Conservation (phyloP, 2,888 invertebrate species). For the Cataglyphis albicans region DNA sequence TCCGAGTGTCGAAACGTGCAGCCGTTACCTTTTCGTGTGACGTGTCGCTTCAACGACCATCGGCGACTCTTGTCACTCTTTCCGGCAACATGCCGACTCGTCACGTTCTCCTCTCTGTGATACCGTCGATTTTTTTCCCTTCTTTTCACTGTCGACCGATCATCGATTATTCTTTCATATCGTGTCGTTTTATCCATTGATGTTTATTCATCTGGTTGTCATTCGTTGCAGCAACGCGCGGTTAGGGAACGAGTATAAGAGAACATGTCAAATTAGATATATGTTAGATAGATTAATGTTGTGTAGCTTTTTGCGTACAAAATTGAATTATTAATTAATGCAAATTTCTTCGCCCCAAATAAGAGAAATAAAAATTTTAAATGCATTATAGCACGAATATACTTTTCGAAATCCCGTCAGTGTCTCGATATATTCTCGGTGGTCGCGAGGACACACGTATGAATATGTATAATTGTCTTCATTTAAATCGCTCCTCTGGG, state of each 20-base stretch:
- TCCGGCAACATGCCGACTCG: constrained; percentile 9
- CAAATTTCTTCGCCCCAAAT: not conserved
- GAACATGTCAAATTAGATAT: not conserved
- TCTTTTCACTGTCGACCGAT: not conserved
- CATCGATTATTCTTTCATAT: constrained; percentile 46
- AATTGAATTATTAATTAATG: not conserved
- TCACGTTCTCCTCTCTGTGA: constrained; percentile 11
- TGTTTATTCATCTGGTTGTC: constrained; percentile 29
- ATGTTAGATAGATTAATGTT: not conserved
- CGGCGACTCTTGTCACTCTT: constrained; percentile 22
- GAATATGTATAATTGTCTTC: constrained; percentile 21
- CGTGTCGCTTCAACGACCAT: constrained; percentile 20
- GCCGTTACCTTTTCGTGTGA: constrained; percentile 35
- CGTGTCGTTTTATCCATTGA: constrained; percentile 18
- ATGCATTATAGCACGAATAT: not conserved
- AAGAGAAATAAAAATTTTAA: not conserved
- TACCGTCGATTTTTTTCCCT: not conserved
- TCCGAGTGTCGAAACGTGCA: constrained; percentile 38
- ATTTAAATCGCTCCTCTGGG: constrained; percentile 9
- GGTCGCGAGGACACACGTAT: not conserved
- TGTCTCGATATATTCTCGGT: not conserved
- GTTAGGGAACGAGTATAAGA: not conserved
- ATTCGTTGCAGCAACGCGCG: not conserved
- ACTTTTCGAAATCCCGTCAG: constrained; percentile 1
- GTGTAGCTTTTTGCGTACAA: not conserved